A percentile compares a stretch with the other conserved stretches of the same genome.
These are phyloP conservation scores for Drosophila greeni DNA, from an alignment of 2,888 invertebrate genomes.

Conservation along the genomic window DNA sequence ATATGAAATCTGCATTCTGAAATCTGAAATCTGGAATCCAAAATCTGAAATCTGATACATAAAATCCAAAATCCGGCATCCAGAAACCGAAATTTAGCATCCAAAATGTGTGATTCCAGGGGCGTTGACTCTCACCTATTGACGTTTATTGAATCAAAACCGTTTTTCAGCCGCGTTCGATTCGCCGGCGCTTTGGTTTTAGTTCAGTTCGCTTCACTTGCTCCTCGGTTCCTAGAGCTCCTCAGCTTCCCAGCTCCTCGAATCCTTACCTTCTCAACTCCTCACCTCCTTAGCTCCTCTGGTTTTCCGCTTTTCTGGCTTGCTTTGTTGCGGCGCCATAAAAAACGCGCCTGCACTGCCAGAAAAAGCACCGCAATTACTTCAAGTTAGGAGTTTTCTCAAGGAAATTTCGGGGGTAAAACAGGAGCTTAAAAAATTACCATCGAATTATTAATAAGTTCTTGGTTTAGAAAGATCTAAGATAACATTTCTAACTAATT, in stretches of 20 bases:
- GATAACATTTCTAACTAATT: too few species aligned
- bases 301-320: slow-evolving; percentile 17
- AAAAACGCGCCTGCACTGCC: slow-evolving; percentile 9
- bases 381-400: not conserved
- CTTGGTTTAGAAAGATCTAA: too few species aligned
- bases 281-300: not conserved
- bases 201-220: slow-evolving; percentile 18
- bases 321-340: slow-evolving; percentile 41
- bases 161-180: slow-evolving; percentile 46
- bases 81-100: not conserved
- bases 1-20: too few species aligned
- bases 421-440: too few species aligned
- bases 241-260: not conserved
- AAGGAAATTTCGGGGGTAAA: not conserved
- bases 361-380: not conserved
- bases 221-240: not conserved
- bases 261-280: too few species aligned
- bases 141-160: slow-evolving; percentile 71
- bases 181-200: slow-evolving; percentile 21
- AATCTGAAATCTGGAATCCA: too few species aligned
- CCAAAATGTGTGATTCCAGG: not conserved
- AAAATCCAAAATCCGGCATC: not conserved
- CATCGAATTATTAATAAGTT: too few species aligned
- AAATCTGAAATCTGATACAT: too few species aligned
- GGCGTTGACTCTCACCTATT: slow-evolving; percentile 47